These are phyloP conservation scores for Anoura caudifer DNA, from an alignment of 2,113 vertebrate genomes.

Conservation along the genomic window DNA sequence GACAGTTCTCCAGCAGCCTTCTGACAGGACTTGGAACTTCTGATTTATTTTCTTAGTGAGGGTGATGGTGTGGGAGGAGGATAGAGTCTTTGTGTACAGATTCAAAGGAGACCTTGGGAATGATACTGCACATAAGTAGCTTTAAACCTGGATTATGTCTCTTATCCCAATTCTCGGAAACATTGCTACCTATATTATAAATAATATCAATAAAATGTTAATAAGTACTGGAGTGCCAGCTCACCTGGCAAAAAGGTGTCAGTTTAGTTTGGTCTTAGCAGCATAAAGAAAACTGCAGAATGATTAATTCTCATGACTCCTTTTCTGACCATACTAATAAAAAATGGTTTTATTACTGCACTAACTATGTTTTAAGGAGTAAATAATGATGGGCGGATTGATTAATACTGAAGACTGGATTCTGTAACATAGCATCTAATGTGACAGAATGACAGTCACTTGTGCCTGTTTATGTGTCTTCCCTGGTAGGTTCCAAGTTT, in stretches of 20 bases:
- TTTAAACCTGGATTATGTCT: background rate
- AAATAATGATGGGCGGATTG: background rate
- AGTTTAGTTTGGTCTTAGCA: background rate
- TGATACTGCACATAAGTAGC: background rate
- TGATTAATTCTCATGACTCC: background rate
- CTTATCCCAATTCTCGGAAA: background rate
- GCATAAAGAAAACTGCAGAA: background rate
- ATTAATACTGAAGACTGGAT: background rate
- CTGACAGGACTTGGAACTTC: background rate
- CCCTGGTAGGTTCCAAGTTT: background rate
- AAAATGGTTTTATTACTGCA: background rate
- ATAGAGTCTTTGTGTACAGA: background rate
- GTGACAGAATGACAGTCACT: background rate
- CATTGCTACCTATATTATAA: background rate
- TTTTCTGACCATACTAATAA: background rate
- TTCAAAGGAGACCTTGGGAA: background rate
- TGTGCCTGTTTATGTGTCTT: background rate
- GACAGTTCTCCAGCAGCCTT: background rate
- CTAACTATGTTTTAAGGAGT: background rate
- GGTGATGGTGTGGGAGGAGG: background rate
- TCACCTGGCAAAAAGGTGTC: background rate
- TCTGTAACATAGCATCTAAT: background rate
- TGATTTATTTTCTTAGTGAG: conserved; percentile 26
- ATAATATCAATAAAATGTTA: background rate
- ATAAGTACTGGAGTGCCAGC: background rate